A percentile compares a stretch with the other conserved stretches of the same genome.
Conservation (phyloP, 2,888 invertebrate genomes). For the Piscicola geometra region DNA sequence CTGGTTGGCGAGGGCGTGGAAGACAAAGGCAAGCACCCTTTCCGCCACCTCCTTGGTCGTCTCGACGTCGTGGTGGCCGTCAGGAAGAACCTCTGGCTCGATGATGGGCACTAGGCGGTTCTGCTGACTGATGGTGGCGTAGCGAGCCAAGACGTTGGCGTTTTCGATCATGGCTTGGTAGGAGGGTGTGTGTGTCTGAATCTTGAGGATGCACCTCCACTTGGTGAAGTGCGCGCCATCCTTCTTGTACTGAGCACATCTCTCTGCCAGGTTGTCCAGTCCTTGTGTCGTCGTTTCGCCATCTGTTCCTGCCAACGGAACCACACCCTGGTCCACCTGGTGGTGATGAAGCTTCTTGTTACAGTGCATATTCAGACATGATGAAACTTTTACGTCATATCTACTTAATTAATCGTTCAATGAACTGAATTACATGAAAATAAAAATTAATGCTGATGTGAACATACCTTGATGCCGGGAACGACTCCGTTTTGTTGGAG, state of each 20-base stretch:
- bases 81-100: slow-evolving; percentile 94
- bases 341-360: background rate
- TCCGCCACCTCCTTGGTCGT: slow-evolving; percentile 91
- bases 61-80: slow-evolving; percentile 91
- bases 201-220: slow-evolving; percentile 58
- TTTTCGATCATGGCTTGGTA: slow-evolving; percentile 55
- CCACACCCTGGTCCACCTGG: slow-evolving; percentile 83
- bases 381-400: too few relatives aligned
- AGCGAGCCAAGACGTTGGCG: slow-evolving; percentile 55
- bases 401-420: too few relatives aligned
- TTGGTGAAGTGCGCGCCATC: slow-evolving; percentile 57
- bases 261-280: slow-evolving; percentile 47
- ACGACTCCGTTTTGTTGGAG: slow-evolving; percentile 53
- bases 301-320: slow-evolving; percentile 84
- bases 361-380: too few relatives aligned
- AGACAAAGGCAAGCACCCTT: slow-evolving; percentile 84
- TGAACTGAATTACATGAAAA: too few relatives aligned
- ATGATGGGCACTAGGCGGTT: slow-evolving; percentile 98
- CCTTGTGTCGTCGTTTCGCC: slow-evolving; percentile 95
- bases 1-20: slow-evolving; percentile 93
- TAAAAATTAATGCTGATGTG: background rate
- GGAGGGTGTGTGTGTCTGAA: slow-evolving; percentile 53
- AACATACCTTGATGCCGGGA: slow-evolving; percentile 62
- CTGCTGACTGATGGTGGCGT: slow-evolving; percentile 51
- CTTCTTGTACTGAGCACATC: slow-evolving; percentile 56